phyloP scores from a whole-genome alignment of 2,888 invertebrate genomes.

The Synergus itoensis region DNA sequence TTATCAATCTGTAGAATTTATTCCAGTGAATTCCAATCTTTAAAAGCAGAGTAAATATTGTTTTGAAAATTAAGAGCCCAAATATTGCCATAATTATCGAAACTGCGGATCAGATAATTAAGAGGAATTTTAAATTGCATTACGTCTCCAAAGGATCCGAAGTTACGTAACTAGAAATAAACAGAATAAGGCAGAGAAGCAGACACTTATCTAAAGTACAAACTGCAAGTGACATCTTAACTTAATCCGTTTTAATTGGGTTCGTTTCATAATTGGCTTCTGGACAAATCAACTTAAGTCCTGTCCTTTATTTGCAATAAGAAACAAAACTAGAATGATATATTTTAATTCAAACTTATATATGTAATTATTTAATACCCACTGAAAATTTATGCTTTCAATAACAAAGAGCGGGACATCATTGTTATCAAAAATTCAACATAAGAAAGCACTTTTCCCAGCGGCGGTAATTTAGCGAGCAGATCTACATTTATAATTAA shows the following conservation, averaged over 20 bases:
- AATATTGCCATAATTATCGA: neutral
- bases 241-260: neutral
- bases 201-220: constrained; percentile 12
- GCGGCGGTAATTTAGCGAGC: neutral
- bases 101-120: neutral
- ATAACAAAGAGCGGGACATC: neutral
- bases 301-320: neutral
- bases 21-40: neutral
- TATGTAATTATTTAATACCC: neutral
- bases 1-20: neutral
- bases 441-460: neutral
- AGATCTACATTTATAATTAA: constrained; percentile 19
- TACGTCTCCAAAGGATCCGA: neutral
- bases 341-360: no score
- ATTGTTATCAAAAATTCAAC: neutral
- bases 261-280: neutral
- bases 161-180: neutral
- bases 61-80: neutral
- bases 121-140: neutral
- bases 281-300: neutral
- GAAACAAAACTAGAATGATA: no score
- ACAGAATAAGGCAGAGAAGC: neutral
- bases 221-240: constrained; percentile 19
- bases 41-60: neutral
- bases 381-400: neutral